These are phyloP conservation scores for Zaprionus africanus DNA, from an alignment of 1,140 invertebrate species.

Conservation along the genomic window DNA sequence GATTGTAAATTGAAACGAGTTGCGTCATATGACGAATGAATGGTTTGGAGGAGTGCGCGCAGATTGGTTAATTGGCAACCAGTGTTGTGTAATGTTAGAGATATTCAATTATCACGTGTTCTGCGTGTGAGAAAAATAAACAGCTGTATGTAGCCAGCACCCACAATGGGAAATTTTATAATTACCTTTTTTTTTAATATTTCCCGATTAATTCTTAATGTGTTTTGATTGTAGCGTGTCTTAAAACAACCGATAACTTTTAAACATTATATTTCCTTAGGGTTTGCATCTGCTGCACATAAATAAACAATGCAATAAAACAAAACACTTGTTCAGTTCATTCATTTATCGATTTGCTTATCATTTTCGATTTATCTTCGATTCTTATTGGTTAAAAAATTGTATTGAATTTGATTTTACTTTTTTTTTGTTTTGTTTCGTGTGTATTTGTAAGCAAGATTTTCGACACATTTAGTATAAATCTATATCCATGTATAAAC, in stretches of 20 bases:
- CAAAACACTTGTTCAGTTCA: background rate
- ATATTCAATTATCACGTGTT: conserved; percentile 8
- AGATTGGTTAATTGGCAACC: conserved; percentile 20
- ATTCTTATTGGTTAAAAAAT: conserved; percentile 25
- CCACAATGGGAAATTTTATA: too few relatives aligned
- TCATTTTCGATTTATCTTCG: conserved; percentile 7
- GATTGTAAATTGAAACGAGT: conserved; percentile 30
- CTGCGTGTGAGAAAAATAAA: background rate
- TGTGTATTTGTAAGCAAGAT: conserved; percentile 41
- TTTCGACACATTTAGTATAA: conserved; percentile 52
- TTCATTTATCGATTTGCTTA: conserved; percentile 4
- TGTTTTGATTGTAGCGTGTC: background rate
- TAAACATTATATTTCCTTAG: background rate
- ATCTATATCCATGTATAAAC: conserved; percentile 41
- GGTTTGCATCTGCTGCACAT: background rate
- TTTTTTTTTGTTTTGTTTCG: conserved; percentile 6
- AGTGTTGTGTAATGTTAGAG: conserved; percentile 26
- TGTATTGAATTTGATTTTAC: conserved; percentile 7
- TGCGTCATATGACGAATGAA: conserved; percentile 19
- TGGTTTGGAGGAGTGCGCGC: conserved; percentile 2
- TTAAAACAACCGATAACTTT: background rate
- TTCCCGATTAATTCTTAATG: background rate
- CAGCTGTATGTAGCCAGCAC: too few relatives aligned
- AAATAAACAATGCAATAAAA: background rate
- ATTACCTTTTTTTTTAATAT: too few relatives aligned